Conservation (phyloP, 1,140 invertebrate genomes). For the Zaprionus lachaisei region DNA sequence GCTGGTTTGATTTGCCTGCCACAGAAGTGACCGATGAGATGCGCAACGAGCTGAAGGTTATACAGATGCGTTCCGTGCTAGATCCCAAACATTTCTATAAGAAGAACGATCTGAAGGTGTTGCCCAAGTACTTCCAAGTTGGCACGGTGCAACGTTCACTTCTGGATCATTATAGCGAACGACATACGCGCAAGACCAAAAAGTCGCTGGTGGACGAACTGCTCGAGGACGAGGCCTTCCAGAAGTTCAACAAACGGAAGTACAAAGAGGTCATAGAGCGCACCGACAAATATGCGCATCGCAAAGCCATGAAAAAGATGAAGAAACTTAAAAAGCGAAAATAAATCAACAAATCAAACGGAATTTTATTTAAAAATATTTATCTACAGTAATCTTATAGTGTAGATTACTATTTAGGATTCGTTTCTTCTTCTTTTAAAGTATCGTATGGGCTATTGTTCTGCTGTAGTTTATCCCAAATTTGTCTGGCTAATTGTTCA, state of each 20-base stretch:
- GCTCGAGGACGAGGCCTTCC: slow-evolving; percentile 94
- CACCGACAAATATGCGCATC: slow-evolving; percentile 86
- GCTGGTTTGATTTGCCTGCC: slow-evolving; percentile 95
- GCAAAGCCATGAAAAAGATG: slow-evolving; percentile 78
- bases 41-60: slow-evolving; percentile 93
- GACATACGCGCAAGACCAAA: slow-evolving; percentile 93
- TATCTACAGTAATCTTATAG: background rate
- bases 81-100: slow-evolving; percentile 98
- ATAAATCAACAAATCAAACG: slow-evolving; percentile 39
- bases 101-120: slow-evolving; percentile 92
- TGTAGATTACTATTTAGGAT: background rate
- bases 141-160: slow-evolving; percentile 91
- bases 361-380: background rate
- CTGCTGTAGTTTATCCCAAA: slow-evolving; percentile 33
- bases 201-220: slow-evolving; percentile 98
- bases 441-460: background rate
- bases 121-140: slow-evolving; percentile 97
- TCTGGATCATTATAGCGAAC: slow-evolving; percentile 89
- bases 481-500: slow-evolving; percentile 47
- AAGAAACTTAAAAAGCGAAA: slow-evolving; percentile 78
- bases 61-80: slow-evolving; percentile 96
- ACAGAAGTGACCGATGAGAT: slow-evolving; percentile 95
- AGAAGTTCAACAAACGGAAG: slow-evolving; percentile 93
- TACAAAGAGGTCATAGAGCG: slow-evolving; percentile 92
- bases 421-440: background rate